Conservation (phyloP, 2,888 invertebrate genomes). For the Sminthurides aquaticus region DNA sequence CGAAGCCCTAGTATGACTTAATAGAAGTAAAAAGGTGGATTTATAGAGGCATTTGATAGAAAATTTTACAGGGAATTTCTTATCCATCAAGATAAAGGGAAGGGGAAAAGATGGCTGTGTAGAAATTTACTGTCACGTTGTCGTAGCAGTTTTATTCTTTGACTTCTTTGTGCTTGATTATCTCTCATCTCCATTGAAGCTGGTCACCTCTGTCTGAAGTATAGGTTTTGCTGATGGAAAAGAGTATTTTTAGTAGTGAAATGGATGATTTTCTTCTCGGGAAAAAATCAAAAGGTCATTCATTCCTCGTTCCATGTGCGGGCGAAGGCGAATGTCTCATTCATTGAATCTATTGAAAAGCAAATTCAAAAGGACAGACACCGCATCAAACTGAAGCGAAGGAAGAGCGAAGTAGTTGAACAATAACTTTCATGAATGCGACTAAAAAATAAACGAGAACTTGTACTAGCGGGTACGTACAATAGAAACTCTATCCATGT, state of each 20-base stretch:
- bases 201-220: neutral
- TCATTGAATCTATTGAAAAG: conserved; percentile 25
- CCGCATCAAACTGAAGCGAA: conserved; percentile 23
- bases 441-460: conserved; percentile 15
- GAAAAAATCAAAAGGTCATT: conserved; percentile 26
- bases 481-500: neutral
- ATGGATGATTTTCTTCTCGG: conserved; percentile 23
- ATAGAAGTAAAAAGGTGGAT: neutral
- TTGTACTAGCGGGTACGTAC: neutral
- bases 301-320: conserved; percentile 19
- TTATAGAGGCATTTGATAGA: neutral
- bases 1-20: neutral
- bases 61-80: neutral
- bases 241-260: conserved; percentile 17
- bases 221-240: neutral
- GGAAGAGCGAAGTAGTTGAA: conserved; percentile 24
- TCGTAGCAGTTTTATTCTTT: neutral
- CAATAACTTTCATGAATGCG: conserved; percentile 22
- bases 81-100: neutral
- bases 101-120: neutral
- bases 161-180: neutral
- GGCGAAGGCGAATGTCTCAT: conserved; percentile 21
- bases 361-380: conserved; percentile 26
- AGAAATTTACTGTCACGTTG: neutral
- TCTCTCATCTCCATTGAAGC: neutral